Conservation (phyloP, 1,140 invertebrate genomes). For the Drosophila pachea region DNA sequence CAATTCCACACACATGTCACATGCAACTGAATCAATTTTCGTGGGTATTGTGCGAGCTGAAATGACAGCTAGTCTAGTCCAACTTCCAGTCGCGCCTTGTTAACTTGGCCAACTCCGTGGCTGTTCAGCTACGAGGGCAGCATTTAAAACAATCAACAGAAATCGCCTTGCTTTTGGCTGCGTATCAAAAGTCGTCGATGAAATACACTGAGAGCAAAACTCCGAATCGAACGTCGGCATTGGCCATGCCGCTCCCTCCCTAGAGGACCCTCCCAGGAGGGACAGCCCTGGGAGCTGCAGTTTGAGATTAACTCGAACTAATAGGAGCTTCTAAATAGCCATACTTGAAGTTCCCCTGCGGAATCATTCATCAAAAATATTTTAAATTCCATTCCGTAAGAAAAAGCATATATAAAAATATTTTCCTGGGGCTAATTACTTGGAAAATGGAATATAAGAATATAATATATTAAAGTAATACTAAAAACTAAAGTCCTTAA, state of each 20-base stretch:
- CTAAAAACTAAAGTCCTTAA: too few relatives aligned
- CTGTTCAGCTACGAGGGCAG: constrained; percentile 39
- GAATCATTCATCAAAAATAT: too few relatives aligned
- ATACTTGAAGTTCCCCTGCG: too few relatives aligned
- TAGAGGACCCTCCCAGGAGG: too few relatives aligned
- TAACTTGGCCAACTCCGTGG: constrained; percentile 4
- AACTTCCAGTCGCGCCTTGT: constrained; percentile 3
- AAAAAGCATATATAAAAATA: too few relatives aligned
- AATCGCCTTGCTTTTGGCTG: constrained; percentile 25
- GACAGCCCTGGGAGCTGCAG: too few relatives aligned
- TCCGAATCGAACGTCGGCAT: constrained; percentile 22
- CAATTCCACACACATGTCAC: constrained; percentile 74
- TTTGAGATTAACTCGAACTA: background rate
- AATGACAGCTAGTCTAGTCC: constrained; percentile 47
- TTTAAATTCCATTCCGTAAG: too few relatives aligned
- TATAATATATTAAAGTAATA: too few relatives aligned
- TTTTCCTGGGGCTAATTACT: too few relatives aligned
- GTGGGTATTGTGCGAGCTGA: constrained; percentile 61
- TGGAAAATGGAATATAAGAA: too few relatives aligned
- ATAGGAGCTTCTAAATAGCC: background rate
- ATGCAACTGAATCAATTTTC: constrained; percentile 76
- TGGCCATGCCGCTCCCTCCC: background rate
- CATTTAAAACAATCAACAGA: constrained; percentile 61
- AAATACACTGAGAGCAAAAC: constrained; percentile 47
- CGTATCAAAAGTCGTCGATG: constrained; percentile 56